A percentile compares a stretch with the other conserved stretches of the same genome.
phyloP scores from a whole-genome alignment of 2,888 invertebrate genomes.

The Lacanobia wlatinum region DNA sequence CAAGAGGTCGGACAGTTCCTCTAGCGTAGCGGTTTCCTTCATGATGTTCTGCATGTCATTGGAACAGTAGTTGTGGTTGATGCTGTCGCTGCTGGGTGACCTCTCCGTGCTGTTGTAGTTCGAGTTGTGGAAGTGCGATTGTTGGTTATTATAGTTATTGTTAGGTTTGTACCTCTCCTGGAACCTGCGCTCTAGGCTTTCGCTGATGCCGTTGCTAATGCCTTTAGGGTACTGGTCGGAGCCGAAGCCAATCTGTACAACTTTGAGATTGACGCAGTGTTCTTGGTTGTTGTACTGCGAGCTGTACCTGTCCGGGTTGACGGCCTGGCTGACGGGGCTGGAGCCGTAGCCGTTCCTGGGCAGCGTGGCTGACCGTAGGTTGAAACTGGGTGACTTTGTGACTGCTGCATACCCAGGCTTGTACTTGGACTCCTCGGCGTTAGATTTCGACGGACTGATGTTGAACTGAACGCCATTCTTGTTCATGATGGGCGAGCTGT shows the following conservation, averaged over 20 bases:
- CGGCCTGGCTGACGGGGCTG: constrained; percentile 82
- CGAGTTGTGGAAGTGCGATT: constrained; percentile 83
- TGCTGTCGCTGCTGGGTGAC: constrained; percentile 86
- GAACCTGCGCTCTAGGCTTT: constrained; percentile 87
- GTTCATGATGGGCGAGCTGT: constrained; percentile 90
- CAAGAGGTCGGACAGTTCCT: constrained; percentile 93
- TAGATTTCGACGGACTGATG: constrained; percentile 86
- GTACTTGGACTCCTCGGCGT: constrained; percentile 86
- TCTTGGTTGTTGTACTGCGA: constrained; percentile 89
- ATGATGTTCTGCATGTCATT: constrained; percentile 86
- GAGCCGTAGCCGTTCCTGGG: constrained; percentile 92
- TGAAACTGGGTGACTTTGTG: constrained; percentile 87
- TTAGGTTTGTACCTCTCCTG: constrained; percentile 89
- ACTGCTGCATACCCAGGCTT: constrained; percentile 83
- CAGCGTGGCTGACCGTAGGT: constrained; percentile 92
- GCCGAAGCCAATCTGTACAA: constrained; percentile 91
- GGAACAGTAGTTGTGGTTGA: constrained; percentile 86
- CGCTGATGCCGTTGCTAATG: constrained; percentile 85
- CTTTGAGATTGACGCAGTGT: constrained; percentile 90
- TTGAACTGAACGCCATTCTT: constrained; percentile 91
- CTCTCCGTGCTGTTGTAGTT: constrained; percentile 85
- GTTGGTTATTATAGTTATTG: constrained; percentile 83
- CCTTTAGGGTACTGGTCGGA: constrained; percentile 91
- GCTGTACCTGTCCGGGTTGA: constrained; percentile 88
- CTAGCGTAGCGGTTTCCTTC: constrained; percentile 92